Evolutionary conservation across 2,797 vertebrate species (phyloP).

Genomic region (Semaprochilodus insignis): DNA sequence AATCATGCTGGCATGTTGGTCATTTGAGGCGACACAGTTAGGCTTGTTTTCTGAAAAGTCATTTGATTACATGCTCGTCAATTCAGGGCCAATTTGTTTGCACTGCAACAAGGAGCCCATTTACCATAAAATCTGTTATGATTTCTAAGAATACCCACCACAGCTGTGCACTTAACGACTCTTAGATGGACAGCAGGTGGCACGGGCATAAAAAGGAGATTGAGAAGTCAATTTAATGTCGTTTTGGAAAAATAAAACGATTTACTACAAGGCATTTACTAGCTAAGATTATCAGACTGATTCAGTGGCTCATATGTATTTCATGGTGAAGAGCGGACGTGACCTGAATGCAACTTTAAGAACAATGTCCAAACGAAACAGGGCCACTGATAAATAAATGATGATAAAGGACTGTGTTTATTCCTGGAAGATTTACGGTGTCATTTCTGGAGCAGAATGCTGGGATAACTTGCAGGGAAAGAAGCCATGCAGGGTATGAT

Average conservation of each 20-base stretch:
- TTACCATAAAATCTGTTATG: conserved; percentile 51
- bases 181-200: conserved; percentile 56
- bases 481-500: no score
- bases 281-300: not conserved
- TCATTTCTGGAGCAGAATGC: not conserved
- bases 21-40: not conserved
- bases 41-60: conserved; percentile 31
- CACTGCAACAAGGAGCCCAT: conserved; percentile 50
- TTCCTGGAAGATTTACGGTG: not conserved
- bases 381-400: not conserved
- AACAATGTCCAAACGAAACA: not conserved
- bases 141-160: conserved; percentile 54
- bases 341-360: not conserved
- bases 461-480: no score
- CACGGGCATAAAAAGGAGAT: conserved; percentile 51
- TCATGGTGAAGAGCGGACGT: not conserved
- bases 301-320: not conserved
- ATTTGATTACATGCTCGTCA: conserved; percentile 45
- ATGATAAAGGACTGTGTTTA: not conserved
- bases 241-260: not conserved
- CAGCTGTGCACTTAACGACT: conserved; percentile 56
- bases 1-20: conserved; percentile 21
- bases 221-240: conserved; percentile 37
- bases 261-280: not conserved
- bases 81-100: conserved; percentile 39